Conservation (phyloP, 2,888 invertebrate genomes). For the Zygogramma bicolorata region DNA sequence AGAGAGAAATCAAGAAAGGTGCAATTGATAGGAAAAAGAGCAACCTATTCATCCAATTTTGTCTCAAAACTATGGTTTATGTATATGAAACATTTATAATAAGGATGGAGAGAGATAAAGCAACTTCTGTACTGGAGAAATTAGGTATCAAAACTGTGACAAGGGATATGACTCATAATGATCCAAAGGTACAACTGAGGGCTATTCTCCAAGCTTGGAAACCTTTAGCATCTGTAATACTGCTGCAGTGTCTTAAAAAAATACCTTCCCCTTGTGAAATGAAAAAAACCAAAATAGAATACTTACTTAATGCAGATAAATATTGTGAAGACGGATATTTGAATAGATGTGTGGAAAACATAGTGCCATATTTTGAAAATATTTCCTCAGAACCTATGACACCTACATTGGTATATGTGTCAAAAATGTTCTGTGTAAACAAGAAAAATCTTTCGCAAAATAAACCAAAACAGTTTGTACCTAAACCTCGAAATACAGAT, state of each 20-base stretch:
- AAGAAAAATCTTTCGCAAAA: conserved; percentile 82
- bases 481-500: conserved; percentile 65
- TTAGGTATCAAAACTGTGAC: conserved; percentile 81
- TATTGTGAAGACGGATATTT: conserved; percentile 72
- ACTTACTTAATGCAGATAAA: conserved; percentile 79
- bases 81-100: conserved; percentile 87
- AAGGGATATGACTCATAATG: conserved; percentile 83
- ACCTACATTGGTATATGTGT: conserved; percentile 81
- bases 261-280: conserved; percentile 88
- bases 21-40: conserved; percentile 94
- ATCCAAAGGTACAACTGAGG: conserved; percentile 82
- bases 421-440: conserved; percentile 92
- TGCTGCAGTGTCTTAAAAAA: conserved; percentile 83
- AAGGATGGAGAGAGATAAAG: conserved; percentile 81
- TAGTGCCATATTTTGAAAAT: conserved; percentile 52
- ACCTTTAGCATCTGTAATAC: conserved; percentile 84
- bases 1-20: conserved; percentile 87
- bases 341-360: conserved; percentile 78
- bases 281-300: conserved; percentile 81
- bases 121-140: conserved; percentile 78
- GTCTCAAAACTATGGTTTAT: conserved; percentile 91
- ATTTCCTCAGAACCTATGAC: conserved; percentile 67
- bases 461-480: conserved; percentile 80
- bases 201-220: conserved; percentile 91
- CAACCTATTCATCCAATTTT: conserved; percentile 91